Conservation (phyloP, 2,113 vertebrate species). For the Bos taurus region ARS-UCD2.0 NC_037346.1:35649501-35650000, state of each 20-base stretch:
- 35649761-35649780: background rate
- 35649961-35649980: background rate
- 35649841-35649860: background rate
- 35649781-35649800: background rate
- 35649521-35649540: background rate
- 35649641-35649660: background rate
- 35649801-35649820: background rate
- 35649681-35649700: background rate
- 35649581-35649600: background rate
- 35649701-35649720: background rate
- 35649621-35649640: background rate
- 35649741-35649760: background rate
- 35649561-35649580: background rate
- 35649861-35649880: background rate
- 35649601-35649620: background rate
- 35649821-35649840: background rate
- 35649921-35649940: background rate
- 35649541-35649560: background rate
- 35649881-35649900: background rate
- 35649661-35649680: background rate
- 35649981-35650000: background rate
- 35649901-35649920: background rate
- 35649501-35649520: background rate
- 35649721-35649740: background rate
- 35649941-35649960: background rate